Evolutionary conservation across 2,888 invertebrate genomes (phyloP).

Genomic region (Acrocyrtus sp.): DNA sequence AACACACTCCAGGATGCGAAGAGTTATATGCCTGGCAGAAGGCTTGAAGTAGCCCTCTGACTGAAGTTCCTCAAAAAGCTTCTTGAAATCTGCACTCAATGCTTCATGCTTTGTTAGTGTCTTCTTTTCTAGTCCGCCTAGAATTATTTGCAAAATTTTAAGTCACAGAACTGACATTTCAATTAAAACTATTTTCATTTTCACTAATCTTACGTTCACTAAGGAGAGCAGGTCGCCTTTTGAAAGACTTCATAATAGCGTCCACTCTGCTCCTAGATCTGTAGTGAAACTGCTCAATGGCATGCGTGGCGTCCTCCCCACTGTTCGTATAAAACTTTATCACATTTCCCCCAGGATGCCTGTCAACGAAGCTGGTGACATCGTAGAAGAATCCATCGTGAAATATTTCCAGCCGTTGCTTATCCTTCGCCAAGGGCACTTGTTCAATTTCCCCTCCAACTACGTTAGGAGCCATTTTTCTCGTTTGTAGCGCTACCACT

Average conservation of each 20-base stretch:
- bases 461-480: no score
- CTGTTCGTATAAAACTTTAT: conserved; percentile 54
- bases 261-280: conserved; percentile 42
- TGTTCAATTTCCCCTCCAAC: no score
- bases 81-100: conserved; percentile 53
- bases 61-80: conserved; percentile 50
- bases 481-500: no score
- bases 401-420: no score
- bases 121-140: conserved; percentile 19
- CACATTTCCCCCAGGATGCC: conserved; percentile 56
- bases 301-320: conserved; percentile 57
- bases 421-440: no score
- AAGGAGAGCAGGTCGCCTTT: conserved; percentile 40
- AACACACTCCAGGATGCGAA: conserved; percentile 41
- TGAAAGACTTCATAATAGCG: conserved; percentile 45
- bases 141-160: background rate
- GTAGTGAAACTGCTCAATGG: conserved; percentile 58
- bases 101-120: conserved; percentile 40
- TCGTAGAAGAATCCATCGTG: conserved; percentile 58
- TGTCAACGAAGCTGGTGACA: conserved; percentile 34
- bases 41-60: conserved; percentile 53
- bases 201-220: conserved; percentile 25
- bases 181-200: background rate
- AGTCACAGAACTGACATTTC: background rate
- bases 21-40: conserved; percentile 35